A percentile compares a stretch with the other conserved stretches of the same genome.
Conservation (phyloP, 2,113 vertebrate species). For the Vombatus ursinus region DNA sequence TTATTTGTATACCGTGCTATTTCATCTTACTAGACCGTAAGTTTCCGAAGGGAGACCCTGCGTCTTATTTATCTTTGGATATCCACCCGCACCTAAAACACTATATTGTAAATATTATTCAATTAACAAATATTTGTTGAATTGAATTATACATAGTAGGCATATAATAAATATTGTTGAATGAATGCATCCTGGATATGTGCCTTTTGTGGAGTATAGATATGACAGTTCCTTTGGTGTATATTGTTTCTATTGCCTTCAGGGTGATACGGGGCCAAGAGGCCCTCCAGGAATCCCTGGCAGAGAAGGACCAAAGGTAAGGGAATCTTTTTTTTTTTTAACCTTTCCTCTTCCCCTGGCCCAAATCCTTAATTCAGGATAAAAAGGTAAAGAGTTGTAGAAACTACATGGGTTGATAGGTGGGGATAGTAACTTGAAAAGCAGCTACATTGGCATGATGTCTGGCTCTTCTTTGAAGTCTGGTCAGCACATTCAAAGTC, state of each 20-base stretch:
- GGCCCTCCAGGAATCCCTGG: constrained; percentile 95
- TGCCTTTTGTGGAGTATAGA: neutral
- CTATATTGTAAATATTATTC: neutral
- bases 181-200: neutral
- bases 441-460: neutral
- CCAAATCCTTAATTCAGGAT: neutral
- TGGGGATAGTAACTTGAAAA: constrained; percentile 1
- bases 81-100: neutral
- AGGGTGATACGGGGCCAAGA: constrained; percentile 93
- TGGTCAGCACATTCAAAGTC: neutral
- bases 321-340: neutral
- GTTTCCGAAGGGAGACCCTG: neutral
- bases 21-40: neutral
- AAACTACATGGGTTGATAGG: neutral
- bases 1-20: neutral
- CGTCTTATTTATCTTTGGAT: neutral
- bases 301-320: constrained; percentile 97
- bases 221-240: neutral
- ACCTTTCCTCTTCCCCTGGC: neutral
- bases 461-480: neutral
- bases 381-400: neutral
- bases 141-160: neutral
- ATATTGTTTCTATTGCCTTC: constrained; percentile 3
- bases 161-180: neutral
- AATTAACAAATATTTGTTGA: neutral